Percentiles rank a stretch among this genome's conserved stretches.
These are phyloP conservation scores for Diorhabda carinulata DNA, from an alignment of 1,140 invertebrate species.

Conservation along the genomic window DNA sequence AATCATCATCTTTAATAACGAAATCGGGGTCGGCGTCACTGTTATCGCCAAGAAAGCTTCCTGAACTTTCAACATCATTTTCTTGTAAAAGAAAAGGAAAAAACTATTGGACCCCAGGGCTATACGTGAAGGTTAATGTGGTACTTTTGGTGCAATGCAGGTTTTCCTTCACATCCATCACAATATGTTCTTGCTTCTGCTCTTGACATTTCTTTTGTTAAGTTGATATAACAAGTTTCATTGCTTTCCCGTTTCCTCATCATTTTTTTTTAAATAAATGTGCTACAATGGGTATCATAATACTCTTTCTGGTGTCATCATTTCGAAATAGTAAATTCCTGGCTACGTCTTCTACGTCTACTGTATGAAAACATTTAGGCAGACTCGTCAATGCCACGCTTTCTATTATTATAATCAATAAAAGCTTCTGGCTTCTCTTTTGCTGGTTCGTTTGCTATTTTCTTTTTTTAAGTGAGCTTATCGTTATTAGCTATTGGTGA, in stretches of 20 bases:
- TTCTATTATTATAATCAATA: too few species aligned
- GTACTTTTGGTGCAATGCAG: neutral
- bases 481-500: conserved; percentile 5
- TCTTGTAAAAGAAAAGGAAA: too few species aligned
- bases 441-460: neutral
- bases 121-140: neutral
- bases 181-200: conserved; percentile 1
- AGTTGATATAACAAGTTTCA: conserved; percentile 3
- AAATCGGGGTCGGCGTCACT: too few species aligned
- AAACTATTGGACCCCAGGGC: too few species aligned
- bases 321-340: neutral
- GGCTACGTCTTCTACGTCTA: neutral
- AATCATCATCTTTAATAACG: too few species aligned
- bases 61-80: too few species aligned
- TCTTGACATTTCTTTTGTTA: conserved; percentile 11
- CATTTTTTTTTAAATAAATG: neutral
- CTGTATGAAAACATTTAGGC: too few species aligned
- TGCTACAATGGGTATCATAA: neutral
- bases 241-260: neutral
- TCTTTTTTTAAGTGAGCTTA: conserved; percentile 3
- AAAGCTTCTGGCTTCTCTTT: conserved; percentile 3
- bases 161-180: conserved; percentile 7
- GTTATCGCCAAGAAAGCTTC: too few species aligned
- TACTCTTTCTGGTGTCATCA: neutral
- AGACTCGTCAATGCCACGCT: too few species aligned